Evolutionary conservation across 2,888 invertebrate species (phyloP), one percentile per base, ranked within the genome.

Genomic region (Acanthosepion esculentum): DNA sequence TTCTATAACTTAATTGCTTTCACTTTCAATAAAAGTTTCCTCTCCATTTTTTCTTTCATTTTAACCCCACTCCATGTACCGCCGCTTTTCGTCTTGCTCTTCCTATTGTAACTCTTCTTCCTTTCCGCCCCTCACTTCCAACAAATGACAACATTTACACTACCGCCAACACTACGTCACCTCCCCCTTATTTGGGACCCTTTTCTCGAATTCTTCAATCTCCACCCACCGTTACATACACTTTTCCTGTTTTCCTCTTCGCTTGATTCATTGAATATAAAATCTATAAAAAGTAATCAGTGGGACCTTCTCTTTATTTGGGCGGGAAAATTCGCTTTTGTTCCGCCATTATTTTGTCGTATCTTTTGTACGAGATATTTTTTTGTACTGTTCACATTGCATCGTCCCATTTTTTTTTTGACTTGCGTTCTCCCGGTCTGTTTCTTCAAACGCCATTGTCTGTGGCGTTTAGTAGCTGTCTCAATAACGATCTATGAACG

Each of bases 231-330:
- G 78, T 78, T 78, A 78, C 33, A n/a, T 78, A 78, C 78, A 78
- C 33, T 15, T 23, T 78, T 78, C 78, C 78, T 78, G 78, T 78
- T 78, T 78, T 78, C 78, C 78, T 78, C 78, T 78, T 78, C 78
- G 18, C 78, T 78, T 78, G n/a, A 33, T 78, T 78, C 33, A 33
- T 78, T 78, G 78, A 78, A 78, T n/a, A 78, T 78, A n/a, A 78
- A 78, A 78, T 78, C 78, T 78, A 78, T 78, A 12, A 78, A 41
- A 78, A 78, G 15, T 78, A 78, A 78, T 78, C 78, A 78, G 78
- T 78, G 78, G 78, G 78, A n/a, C 78, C 78, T 78, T 78, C 78
- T 78, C 15, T 78, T 78, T 78, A 78, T 78, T 78, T 78, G n/a
- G 78, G n/a, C n/a, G 18, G 78, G 78, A 78, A 78, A n/a, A 78